Percentiles rank a stretch among this genome's conserved stretches.
These are phyloP conservation scores for Botrylloides violaceus DNA, from an alignment of 23 tunicate species.

Conservation along the genomic window DNA sequence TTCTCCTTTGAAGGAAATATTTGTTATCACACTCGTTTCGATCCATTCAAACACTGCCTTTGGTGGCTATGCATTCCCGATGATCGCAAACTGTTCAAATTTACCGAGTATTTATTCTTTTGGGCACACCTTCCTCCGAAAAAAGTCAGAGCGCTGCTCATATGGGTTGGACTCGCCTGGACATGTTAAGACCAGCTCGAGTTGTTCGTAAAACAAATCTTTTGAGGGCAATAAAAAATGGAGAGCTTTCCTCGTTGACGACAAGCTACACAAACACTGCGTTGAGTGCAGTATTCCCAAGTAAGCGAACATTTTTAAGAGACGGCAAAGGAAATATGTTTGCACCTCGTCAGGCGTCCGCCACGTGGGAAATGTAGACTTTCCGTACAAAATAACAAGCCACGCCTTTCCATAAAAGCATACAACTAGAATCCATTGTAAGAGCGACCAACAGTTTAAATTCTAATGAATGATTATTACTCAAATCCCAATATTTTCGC, in stretches of 20 bases:
- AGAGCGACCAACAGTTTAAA: no score
- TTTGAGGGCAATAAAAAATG: conserved; percentile 1
- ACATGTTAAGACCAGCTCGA: neutral
- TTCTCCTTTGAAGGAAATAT: neutral
- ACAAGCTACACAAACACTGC: neutral
- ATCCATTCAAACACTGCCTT: neutral
- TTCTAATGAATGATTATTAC: no score
- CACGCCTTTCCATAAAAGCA: no score
- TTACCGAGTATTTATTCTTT: neutral
- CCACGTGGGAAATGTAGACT: neutral
- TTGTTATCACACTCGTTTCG: neutral
- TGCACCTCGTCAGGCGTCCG: neutral
- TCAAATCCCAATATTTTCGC: no score
- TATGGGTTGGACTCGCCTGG: neutral
- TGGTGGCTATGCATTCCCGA: neutral
- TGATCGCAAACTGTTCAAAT: neutral
- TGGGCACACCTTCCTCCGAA: neutral
- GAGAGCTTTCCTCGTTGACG: neutral
- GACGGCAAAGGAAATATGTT: neutral
- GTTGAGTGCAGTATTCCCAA: neutral
- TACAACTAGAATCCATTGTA: no score
- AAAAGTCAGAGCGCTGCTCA: no score
- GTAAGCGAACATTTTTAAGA: neutral
- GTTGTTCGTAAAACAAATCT: neutral
- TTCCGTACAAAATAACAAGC: no score